Evolutionary conservation across 2,797 vertebrate genomes (phyloP).

Genomic region (Arrhamphus sclerolepis): DNA sequence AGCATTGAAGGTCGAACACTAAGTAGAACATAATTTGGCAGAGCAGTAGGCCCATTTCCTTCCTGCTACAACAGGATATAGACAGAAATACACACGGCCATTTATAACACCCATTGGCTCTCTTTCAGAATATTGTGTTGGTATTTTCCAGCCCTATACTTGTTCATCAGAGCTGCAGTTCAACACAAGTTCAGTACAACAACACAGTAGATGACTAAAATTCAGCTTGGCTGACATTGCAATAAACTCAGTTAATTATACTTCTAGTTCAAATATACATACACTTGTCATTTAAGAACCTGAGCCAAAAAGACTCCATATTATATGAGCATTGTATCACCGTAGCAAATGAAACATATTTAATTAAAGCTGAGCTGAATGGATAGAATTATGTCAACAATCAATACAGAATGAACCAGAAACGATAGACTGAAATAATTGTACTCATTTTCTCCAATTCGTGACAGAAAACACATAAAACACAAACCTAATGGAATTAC

Average conservation of each 20-base stretch:
- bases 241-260: background rate
- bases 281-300: too few species aligned
- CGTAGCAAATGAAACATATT: background rate
- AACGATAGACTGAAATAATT: constrained; percentile 4
- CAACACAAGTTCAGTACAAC: background rate
- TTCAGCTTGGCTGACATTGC: background rate
- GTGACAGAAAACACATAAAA: constrained; percentile 18
- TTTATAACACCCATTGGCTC: background rate
- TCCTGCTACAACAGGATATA: background rate
- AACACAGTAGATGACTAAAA: background rate
- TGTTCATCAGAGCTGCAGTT: background rate
- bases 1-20: constrained; percentile 35
- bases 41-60: constrained; percentile 1
- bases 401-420: background rate
- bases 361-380: constrained; percentile 15
- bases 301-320: constrained; percentile 3
- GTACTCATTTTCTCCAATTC: constrained; percentile 11
- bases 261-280: background rate
- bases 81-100: background rate
- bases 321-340: background rate
- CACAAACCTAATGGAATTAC: constrained; percentile 35
- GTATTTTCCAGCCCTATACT: background rate
- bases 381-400: background rate
- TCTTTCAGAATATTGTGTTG: background rate
- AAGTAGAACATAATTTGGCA: constrained; percentile 28